Base-by-base conservation (phyloP, 2,113 vertebrate genomes). In the Tragelaphus buxtoni region DNA sequence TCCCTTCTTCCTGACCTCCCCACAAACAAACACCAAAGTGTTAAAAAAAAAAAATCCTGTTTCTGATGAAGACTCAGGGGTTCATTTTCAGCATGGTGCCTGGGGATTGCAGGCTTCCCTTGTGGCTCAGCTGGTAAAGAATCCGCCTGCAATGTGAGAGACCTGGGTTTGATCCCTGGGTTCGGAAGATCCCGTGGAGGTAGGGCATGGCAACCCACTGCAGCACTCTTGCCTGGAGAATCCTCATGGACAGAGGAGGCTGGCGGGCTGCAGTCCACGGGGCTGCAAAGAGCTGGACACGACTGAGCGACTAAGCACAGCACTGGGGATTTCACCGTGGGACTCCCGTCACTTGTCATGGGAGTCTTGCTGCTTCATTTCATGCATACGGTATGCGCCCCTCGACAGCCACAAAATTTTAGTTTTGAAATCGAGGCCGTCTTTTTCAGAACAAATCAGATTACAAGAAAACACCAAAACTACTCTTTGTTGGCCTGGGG, bases 21-120 rank as follows among this genome's bases (percentile, higher is more conserved):
- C 32, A 39, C 72, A 47, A 87, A 69, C n/a, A 84, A 91, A 88
- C 32, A 80, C 3, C 20, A 4, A 61, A 53, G 45, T 18, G 45
- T 80, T 88, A 24, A 32, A 35, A n/a, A 79, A 17, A 17, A 18
- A 81, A 80, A 22, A 22, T n/a, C 6, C 84, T 35, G 1, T 85
- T 97, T 96, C 96, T 92, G 83, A 92, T n/a, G 53, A 98, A 97
- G 97, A 95, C 94, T 82, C 94, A 98, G 96, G 97, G 98, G 97
- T 97, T 98, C 97, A 98, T 98, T 98, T 98, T 98, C 94, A 97
- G 98, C 95, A 63, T 24, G 92, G 95, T 95, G 97, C 94, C 97
- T 94, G 95, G 96, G 98, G 98, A 98, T 95, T 97, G 96, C 97
- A 97, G n/a, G 65, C n/a, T 69, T 69, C 63, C n/a, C n/a, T 69